Percentiles rank a stretch among this genome's conserved stretches.
These are phyloP conservation scores for Syritta pipiens DNA, from an alignment of 2,888 invertebrate genomes.

Conservation along the genomic window DNA sequence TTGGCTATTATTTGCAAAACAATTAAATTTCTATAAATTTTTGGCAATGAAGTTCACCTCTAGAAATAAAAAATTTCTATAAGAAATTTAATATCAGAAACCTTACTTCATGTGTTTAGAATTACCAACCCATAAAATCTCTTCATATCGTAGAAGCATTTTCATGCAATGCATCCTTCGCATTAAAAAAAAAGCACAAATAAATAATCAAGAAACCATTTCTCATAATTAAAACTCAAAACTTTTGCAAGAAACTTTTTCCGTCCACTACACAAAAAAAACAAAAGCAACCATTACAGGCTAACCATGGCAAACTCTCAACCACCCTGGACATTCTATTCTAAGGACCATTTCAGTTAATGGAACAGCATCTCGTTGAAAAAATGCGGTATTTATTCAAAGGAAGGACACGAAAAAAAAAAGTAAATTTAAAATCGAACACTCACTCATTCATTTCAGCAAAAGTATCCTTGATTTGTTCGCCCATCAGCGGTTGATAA, in stretches of 20 bases:
- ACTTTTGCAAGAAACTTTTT: too few relatives aligned
- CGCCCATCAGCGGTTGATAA: slow-evolving; percentile 23
- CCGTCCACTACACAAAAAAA: neutral
- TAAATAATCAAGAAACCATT: too few relatives aligned
- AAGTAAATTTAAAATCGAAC: neutral
- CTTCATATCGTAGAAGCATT: too few relatives aligned
- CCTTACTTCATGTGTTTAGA: too few relatives aligned
- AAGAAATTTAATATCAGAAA: too few relatives aligned
- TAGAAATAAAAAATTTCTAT: too few relatives aligned
- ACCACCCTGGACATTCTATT: neutral
- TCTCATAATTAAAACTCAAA: too few relatives aligned
- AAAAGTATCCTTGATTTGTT: slow-evolving; percentile 21
- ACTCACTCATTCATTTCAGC: neutral
- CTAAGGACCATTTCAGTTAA: neutral
- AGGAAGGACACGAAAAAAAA: neutral
- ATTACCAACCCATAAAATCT: too few relatives aligned
- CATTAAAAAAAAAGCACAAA: neutral
- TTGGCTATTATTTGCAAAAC: too few relatives aligned
- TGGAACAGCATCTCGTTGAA: neutral
- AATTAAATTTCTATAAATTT: too few relatives aligned
- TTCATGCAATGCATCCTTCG: too few relatives aligned
- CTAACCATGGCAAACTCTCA: neutral
- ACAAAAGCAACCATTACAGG: neutral
- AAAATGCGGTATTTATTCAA: neutral
- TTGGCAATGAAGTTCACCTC: too few relatives aligned